Evolutionary conservation across 2,888 invertebrate species (phyloP), one percentile per base, ranked within the genome.

Genomic region (Platycnemis pennipes): DNA sequence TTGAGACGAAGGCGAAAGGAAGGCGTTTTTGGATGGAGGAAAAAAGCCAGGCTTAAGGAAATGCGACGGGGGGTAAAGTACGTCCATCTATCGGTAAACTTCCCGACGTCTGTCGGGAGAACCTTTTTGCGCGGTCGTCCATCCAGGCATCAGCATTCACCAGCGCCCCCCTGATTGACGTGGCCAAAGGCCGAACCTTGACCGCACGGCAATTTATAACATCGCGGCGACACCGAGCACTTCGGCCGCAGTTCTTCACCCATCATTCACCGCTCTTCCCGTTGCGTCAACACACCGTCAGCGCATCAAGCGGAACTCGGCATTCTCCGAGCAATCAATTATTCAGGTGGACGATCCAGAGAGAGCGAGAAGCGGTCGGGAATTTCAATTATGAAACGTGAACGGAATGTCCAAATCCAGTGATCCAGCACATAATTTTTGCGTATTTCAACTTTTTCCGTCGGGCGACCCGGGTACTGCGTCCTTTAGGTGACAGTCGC

Each of bases 341-440:
- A 87, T 87, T 87, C 87, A 87, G 44, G 45, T 87, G 87, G 46
- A 46, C 45, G 45, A 45, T 45, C 77, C 77, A 22, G n/a, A 26
- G 87, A 44, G 46, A 22, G n/a, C 22, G 87, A 44, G 46, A 46
- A 2, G 87, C 22, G 19, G 87, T 2, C 44, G 26, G 37, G 77
- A 77, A 77, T 87, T 87, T 87, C 87, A 87, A 87, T 87, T 44
- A 46, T 46, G 45, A 87, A 87, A 87, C 45, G 46, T 87, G 87
- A 46, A 46, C 87, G n/a, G 45, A 87, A 45, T 87, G 87, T 31
- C 31, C 77, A 77, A 77, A 77, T 77, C 77, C 77, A 31, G 77
- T 37, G 77, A 77, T 37, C 16, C 77, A 37, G 22, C 46, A 7
- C 1, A 45, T 87, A 45, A 45, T 87, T 87, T 87, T 45, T 7